Percentiles rank a stretch among this genome's conserved stretches.
Evolutionary conservation across 1,140 invertebrate genomes (phyloP).

Genomic region (Atta texana): DNA sequence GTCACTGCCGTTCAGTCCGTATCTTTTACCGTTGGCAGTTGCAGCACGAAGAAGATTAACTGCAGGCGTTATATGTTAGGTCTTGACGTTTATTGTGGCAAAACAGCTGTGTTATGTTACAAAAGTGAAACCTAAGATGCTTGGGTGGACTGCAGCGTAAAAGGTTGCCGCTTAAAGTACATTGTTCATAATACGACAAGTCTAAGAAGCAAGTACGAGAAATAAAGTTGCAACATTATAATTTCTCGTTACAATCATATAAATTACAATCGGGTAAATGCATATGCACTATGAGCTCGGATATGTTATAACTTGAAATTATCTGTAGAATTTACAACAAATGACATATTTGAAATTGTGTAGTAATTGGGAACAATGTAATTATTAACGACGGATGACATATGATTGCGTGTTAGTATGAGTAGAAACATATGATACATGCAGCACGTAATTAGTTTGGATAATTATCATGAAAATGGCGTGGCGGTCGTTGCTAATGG

Average conservation of each 20-base stretch:
- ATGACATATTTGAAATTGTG: neutral
- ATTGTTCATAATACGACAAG: conserved; percentile 11
- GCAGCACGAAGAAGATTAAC: conserved; percentile 51
- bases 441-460: conserved; percentile 39
- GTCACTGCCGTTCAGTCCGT: conserved; percentile 25
- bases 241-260: conserved; percentile 9
- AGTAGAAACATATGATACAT: conserved; percentile 28
- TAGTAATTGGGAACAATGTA: neutral
- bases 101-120: conserved; percentile 50
- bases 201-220: neutral
- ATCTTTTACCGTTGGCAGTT: conserved; percentile 47
- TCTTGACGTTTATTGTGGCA: conserved; percentile 44
- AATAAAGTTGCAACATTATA: conserved; percentile 2
- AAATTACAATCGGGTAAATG: conserved; percentile 19
- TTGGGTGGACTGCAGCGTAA: conserved; percentile 7
- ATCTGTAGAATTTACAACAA: neutral
- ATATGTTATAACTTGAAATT: conserved; percentile 6
- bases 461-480: conserved; percentile 59
- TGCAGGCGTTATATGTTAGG: conserved; percentile 11
- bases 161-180: conserved; percentile 18
- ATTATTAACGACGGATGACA: conserved; percentile 21
- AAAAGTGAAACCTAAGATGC: conserved; percentile 20
- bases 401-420: conserved; percentile 22
- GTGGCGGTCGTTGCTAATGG: conserved; percentile 40
- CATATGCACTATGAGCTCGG: neutral